Evolutionary conservation across 2,113 vertebrate genomes (phyloP).

Genomic region (Vidua chalybeata): DNA sequence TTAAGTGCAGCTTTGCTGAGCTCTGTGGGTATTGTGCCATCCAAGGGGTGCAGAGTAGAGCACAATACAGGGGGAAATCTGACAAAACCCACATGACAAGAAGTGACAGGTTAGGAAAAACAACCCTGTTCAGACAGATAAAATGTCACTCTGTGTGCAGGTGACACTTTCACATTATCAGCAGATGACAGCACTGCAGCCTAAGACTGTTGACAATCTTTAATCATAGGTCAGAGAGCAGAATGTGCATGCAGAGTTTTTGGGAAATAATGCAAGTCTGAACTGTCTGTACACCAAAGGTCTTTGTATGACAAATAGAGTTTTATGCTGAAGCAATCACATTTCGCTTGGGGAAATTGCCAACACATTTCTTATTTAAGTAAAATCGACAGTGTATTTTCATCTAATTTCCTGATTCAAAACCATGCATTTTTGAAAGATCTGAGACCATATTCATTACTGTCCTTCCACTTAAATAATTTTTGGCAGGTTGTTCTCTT

Average conservation of each 20-base stretch:
- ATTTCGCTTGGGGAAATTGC: background rate
- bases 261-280: background rate
- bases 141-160: constrained; percentile 8
- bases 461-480: constrained; percentile 16
- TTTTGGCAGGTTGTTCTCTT: constrained; percentile 41
- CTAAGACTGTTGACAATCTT: constrained; percentile 21
- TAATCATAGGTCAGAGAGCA: background rate
- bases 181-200: background rate
- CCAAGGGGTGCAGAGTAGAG: background rate
- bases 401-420: background rate
- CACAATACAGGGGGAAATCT: fast-evolving
- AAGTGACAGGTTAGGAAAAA: background rate
- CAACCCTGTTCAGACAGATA: background rate
- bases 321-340: background rate
- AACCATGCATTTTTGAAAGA: background rate
- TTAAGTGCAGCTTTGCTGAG: background rate
- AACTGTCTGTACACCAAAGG: background rate
- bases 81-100: background rate
- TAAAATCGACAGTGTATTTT: background rate
- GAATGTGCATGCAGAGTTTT: background rate
- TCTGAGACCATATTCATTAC: background rate
- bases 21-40: background rate
- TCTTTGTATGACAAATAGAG: background rate
- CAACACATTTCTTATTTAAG: constrained; percentile 1
- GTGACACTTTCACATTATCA: background rate